Evolutionary conservation across 2,113 vertebrate genomes (phyloP).

Genomic region (Anarrhichthys ocellatus): DNA sequence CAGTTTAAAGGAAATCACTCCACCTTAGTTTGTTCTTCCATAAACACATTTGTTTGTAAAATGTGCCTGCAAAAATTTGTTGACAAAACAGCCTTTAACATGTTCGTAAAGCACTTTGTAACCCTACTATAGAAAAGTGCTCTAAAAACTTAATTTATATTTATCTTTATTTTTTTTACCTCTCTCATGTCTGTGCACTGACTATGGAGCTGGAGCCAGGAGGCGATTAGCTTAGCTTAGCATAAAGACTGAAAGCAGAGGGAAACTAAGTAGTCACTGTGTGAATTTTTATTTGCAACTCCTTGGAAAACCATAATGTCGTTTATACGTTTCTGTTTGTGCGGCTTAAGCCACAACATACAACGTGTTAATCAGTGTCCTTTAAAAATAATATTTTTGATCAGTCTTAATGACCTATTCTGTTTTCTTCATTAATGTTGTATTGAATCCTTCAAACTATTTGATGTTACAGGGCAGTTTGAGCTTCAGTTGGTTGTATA

Average conservation of each 20-base stretch:
- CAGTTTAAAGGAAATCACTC: neutral
- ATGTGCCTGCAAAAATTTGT: neutral
- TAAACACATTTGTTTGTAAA: conserved; percentile 2
- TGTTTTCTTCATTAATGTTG: neutral
- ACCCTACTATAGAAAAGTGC: neutral
- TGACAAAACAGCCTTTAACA: neutral
- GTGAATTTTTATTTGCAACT: neutral
- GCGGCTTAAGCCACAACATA: neutral
- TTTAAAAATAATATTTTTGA: neutral
- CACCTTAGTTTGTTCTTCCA: neutral
- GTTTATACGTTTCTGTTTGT: neutral
- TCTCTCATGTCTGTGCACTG: neutral
- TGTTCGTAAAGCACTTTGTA: neutral
- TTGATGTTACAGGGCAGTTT: conserved; percentile 2
- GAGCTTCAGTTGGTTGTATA: conserved; percentile 1
- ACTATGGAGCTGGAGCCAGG: neutral
- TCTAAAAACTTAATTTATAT: neutral
- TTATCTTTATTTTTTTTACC: neutral
- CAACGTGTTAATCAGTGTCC: neutral
- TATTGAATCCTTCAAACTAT: neutral
- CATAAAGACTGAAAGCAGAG: neutral
- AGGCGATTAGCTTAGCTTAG: conserved; percentile 17
- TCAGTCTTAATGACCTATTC: neutral
- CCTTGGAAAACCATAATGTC: neutral
- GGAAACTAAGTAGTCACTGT: neutral